Evolutionary conservation across 2,888 invertebrate genomes (phyloP), one percentile per base, ranked within the genome.

Genomic region (Dicyrtomina minuta): DNA sequence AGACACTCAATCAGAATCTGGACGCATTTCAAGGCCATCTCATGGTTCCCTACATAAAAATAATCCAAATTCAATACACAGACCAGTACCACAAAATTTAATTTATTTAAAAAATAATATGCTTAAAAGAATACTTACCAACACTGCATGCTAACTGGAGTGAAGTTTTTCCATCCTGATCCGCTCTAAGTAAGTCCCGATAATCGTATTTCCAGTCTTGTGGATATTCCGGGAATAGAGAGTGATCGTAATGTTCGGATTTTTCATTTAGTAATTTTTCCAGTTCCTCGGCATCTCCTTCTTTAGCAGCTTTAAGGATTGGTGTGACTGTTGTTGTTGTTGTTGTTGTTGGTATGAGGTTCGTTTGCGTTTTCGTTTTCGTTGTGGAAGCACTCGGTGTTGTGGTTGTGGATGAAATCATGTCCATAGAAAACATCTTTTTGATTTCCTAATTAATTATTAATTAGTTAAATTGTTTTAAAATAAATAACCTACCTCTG

Each of bases 31-130:
- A 65, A n/a, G 1, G 65, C 53, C 6, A 41, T 43, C 4, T 15
- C 15, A n/a, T 39, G 65, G n/a, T 65, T 55, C 22, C 65, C 62
- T 62, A 55, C 8, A 15, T 46, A n/a, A 10, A 46, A n/a, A 5
- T n/a, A 24, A 24, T 4, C 20, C n/a, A 55, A 55, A 2, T 55
- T 49, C n/a, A 13, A n/a, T 13, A n/a, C 17, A 49, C 10, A 8
- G 6, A 17, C n/a, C n/a, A n/a, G n/a, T n/a, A n/a, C n/a, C n/a
- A n/a, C n/a, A n/a, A n/a, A n/a, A n/a, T n/a, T n/a, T n/a, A 6
- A 6, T 6, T 49, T 49, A 6, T 17, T 49, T 17, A 13, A 17
- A 49, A 49, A 17, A 49, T 15, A 49, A 49, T 49, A 8, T 15
- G 17, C n/a, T 49, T 15, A 15, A 49, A 6, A 10, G 8, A 12